phyloP scores from a whole-genome alignment of 1,140 invertebrate species.

The Phenacoccus solenopsis region DNA sequence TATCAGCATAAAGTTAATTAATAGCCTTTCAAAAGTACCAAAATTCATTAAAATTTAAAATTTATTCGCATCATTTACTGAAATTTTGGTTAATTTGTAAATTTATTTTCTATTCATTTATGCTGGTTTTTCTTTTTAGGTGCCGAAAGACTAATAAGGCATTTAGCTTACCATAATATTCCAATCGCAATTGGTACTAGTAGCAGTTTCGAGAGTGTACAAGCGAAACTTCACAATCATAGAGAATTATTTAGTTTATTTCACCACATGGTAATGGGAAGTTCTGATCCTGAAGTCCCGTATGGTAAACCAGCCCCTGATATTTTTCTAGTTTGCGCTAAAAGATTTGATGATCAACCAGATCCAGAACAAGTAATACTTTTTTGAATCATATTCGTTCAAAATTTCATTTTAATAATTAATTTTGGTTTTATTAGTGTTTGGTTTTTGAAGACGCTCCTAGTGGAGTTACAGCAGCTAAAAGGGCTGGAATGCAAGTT shows the following conservation, averaged over 20 bases:
- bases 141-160: conserved; percentile 62
- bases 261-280: conserved; percentile 68
- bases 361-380: conserved; percentile 45
- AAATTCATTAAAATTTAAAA: too few relatives aligned
- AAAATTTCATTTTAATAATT: background rate
- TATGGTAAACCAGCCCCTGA: conserved; percentile 86
- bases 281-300: conserved; percentile 74
- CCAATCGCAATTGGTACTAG: conserved; percentile 83
- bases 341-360: conserved; percentile 60
- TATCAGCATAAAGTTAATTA: too few relatives aligned
- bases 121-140: conserved; percentile 53
- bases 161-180: conserved; percentile 62
- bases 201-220: conserved; percentile 57
- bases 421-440: conserved; percentile 42
- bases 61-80: too few relatives aligned
- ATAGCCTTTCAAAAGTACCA: too few relatives aligned
- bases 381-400: background rate
- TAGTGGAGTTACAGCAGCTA: conserved; percentile 70
- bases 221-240: conserved; percentile 64
- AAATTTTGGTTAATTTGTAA: too few relatives aligned
- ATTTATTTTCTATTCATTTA: too few relatives aligned
- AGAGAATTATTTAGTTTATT: conserved; percentile 56
- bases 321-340: conserved; percentile 75
- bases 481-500: conserved; percentile 71
- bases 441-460: conserved; percentile 87